Evolutionary conservation across 1,140 invertebrate genomes (phyloP), one percentile per base, ranked within the genome.

Genomic region (Phymorhynchus buccinoides): DNA sequence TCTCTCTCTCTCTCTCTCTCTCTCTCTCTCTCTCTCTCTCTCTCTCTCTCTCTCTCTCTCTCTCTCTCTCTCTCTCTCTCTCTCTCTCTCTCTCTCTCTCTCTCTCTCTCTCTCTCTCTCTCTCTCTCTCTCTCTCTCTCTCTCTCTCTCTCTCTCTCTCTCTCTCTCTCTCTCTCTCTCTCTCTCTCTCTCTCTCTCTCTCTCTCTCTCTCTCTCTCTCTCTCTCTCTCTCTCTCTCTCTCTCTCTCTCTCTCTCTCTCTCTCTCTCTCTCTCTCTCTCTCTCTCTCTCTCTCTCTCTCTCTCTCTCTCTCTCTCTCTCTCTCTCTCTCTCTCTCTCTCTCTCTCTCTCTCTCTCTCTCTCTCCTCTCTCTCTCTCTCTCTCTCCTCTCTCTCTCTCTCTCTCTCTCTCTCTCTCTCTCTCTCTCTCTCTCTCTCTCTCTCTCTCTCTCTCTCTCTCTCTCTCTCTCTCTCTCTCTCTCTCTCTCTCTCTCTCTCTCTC

Each of bases 41-140:
- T 80, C 39, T 80, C 48, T 56, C 48, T 42, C 78, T 80, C 48
- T 80, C 0, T 80, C 32, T 56, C 2, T 80, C 41, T 42, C 32
- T 35, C 0, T 80, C 41, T 80, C 39, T 44, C 18, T 56, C n/a
- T 80, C 37, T 80, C 37, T 32, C 39, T 35, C 14, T 37, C 41
- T 44, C 35, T n/a, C 7, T 73, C 35, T 37, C 35, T 73, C 75
- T 78, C 41, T 44, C 41, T 44, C 41, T 78, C 75, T 78, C 41
- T 44, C 41, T 78, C 75, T 78, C 41, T 44, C 32, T 39, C 35
- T 39, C 42, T 39, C 37, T 66, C 56, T 66, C 30, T 30, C 30
- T 66, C 56, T 66, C 30, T 30, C 30, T 66, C 56, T 66, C 30
- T 30, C 30, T 66, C 30, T 30, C 30, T 66, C 56, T 66, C 30